Base-by-base conservation (phyloP, 2,113 vertebrate genomes). In the Camelus dromedarius region DNA sequence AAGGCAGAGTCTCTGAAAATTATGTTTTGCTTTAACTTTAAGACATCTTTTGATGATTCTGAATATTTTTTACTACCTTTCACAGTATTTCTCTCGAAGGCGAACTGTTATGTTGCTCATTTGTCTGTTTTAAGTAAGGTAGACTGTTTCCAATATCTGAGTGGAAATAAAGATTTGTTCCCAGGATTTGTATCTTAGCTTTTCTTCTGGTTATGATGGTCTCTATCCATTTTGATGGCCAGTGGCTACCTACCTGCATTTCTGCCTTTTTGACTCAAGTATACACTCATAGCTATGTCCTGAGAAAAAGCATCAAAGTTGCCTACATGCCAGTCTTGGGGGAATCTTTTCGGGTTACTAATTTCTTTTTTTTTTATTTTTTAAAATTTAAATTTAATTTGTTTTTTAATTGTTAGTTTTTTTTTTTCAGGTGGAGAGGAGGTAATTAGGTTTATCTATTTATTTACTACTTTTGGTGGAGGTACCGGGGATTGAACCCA, bases 1-100 rank as follows among this genome's bases (percentile, higher is more conserved):
- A 76, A 96, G 70, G 24, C 58, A 95, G 35, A 32, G 6, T 67
- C 91, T 95, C 69, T 82, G 26, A 86, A 93, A 46, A 82, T 28
- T 60, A 76, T 66, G 2, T 12, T 96, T 86, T 70, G 7, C 4
- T 91, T 82, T 76, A 93, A 76, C 50, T 54, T 56, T 72, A 92
- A n/a, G 35, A 24, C 1, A 54, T 92, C 69, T 9, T 66, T 89
- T 80, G 18, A 72, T 72, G 62, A 77, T 56, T 56, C 32, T 67
- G 35, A 48, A 13, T 35, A 22, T 50, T 22, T 76, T 81, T 79
- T 90, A 24, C 4, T 20, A 9, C 7, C 32, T 60, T 92, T 72
- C 5, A 56, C 10, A 24, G 10, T 24, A 13, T 46, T 48, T 35
- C n/a, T 84, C 22, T 52, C 26, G 54, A 48, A 28, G 26, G 14